These are phyloP conservation scores for Apostichopus japonicus DNA, from an alignment of 35 echinoderm and acorn worm genomes.

Conservation along the genomic window DNA sequence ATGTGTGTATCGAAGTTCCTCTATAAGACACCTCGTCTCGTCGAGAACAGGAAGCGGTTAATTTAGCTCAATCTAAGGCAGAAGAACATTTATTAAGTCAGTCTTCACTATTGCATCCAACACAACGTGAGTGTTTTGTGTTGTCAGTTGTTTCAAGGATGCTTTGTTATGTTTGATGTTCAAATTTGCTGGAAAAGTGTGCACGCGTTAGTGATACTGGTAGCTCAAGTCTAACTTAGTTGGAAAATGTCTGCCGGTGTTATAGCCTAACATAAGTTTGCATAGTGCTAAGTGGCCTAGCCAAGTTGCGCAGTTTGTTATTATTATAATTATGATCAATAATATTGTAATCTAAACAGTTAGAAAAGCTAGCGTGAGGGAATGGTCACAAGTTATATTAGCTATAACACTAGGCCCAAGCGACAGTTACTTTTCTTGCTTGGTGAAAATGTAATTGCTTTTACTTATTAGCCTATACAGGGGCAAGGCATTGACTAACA, in stretches of 20 bases:
- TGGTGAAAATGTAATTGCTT: too few relatives aligned
- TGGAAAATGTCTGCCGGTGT: neutral
- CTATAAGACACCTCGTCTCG: neutral
- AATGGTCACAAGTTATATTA: too few relatives aligned
- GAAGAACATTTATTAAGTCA: neutral
- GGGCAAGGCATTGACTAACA: too few relatives aligned
- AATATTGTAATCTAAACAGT: neutral
- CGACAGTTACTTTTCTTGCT: too few relatives aligned
- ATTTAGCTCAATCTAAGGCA: neutral
- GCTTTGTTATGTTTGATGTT: neutral
- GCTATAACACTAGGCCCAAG: too few relatives aligned
- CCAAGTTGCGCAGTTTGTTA: neutral
- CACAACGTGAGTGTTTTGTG: neutral
- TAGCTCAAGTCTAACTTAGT: too few relatives aligned
- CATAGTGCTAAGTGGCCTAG: neutral
- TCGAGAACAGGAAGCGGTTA: neutral
- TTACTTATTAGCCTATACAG: too few relatives aligned
- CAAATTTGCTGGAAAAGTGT: neutral
- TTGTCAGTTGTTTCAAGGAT: neutral
- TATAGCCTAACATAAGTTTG: neutral
- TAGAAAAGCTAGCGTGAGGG: too few relatives aligned
- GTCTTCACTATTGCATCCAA: neutral
- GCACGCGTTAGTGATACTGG: neutral
- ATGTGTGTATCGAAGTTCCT: neutral
- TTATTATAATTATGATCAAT: neutral